Evolutionary conservation across 1,140 invertebrate genomes (phyloP).

Genomic region (Brachionus manjavacas): DNA sequence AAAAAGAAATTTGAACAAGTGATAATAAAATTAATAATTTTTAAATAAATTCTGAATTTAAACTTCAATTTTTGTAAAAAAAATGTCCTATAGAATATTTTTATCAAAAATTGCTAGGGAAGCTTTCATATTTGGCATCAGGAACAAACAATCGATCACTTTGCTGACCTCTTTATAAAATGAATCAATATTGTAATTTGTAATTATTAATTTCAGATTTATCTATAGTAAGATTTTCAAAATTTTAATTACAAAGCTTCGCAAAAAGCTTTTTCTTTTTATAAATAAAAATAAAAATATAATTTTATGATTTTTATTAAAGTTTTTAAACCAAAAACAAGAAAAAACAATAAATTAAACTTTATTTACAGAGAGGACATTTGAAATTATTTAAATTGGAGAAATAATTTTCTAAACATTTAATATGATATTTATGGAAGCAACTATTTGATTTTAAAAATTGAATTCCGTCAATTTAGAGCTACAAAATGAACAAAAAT

Average conservation of each 20-base stretch:
- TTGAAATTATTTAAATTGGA: background rate
- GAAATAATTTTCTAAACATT: background rate
- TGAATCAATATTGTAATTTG: background rate
- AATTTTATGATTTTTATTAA: no score
- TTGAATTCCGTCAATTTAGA: background rate
- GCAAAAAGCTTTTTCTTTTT: background rate
- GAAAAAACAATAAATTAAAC: background rate
- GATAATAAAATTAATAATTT: background rate
- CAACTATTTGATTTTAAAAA: background rate
- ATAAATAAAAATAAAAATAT: no score
- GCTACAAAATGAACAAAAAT: background rate
- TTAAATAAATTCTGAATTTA: background rate
- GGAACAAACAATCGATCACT: background rate
- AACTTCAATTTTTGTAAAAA: background rate
- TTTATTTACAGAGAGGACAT: background rate
- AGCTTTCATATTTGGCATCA: background rate
- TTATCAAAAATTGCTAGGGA: background rate
- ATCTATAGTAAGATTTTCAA: background rate
- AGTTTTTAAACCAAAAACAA: no score
- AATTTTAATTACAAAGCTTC: background rate
- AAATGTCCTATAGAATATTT: background rate
- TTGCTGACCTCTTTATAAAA: background rate
- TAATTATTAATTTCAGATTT: background rate
- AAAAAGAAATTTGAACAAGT: background rate
- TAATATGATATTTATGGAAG: background rate